Base-by-base conservation (phyloP, 2,113 vertebrate species). In the Mustela nigripes region DNA sequence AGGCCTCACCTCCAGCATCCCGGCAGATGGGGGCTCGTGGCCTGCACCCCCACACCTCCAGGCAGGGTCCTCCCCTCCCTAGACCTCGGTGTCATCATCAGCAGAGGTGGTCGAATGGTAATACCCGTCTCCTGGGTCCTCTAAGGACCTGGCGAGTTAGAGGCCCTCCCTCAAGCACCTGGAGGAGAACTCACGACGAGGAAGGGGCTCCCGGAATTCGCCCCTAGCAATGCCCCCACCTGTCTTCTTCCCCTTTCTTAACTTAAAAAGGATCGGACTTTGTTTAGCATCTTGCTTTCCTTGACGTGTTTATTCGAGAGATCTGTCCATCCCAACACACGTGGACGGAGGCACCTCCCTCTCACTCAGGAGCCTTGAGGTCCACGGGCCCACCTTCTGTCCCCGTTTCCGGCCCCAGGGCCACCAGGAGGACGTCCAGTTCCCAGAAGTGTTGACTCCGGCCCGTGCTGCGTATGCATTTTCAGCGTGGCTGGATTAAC, bases 161-260 rank as follows among this genome's bases (percentile, higher is more conserved):
- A 0, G 7, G 4, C 10, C 0, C 11, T 1, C 10, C 0, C 11
- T 1, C 2, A 1, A 15, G 22, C 21, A 10, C 28, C 65, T n/a
- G 18, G 48, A 15, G 19, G 69, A 31, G 42, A 56, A 21, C 85
- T 26, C 1, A 7, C 1, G 0, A 48, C 42, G 16, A 8, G 16
- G 16, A 36, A 4, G 8, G 33, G 8, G 4, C 67, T 7, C 76
- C 21, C 0, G 0, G 4, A 28, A 45, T 9, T 45, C 26, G 0
- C 74, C 74, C 42, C 4, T 8, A 9, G 24, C 26, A 4, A 26
- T 7, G 3, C 3, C 39, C 0, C 33, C 36, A 1, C 28, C 67
- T 1, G 0, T 2, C 14, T 69, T 22, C 4, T 15, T 14, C 15
- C 19, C 14, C n/a, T 33, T 58, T 39, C 19, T 60, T n/a, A 81